A percentile compares a stretch with the other conserved stretches of the same genome.
Evolutionary conservation across 1,140 invertebrate genomes (phyloP).

Genomic region (Penaeus vannamei): DNA sequence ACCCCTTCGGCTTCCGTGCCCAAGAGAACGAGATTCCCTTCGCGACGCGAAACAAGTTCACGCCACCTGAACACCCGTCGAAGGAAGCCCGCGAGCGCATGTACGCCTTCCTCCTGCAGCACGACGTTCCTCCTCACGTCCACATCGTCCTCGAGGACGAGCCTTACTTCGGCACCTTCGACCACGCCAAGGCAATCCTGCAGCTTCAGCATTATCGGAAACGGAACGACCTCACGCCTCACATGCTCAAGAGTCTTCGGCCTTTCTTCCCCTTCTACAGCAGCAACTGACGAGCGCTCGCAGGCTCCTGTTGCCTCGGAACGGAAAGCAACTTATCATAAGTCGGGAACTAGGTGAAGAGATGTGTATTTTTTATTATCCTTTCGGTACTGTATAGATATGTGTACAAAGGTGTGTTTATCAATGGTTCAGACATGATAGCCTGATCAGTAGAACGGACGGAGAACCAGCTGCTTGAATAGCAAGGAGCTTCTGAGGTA

Average conservation of each 20-base stretch:
- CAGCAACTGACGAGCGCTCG: background rate
- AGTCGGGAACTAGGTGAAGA: no score
- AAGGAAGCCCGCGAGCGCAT: background rate
- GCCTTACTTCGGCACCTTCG: constrained; percentile 32
- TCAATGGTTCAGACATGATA: no score
- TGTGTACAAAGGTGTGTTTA: no score
- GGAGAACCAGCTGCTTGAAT: no score
- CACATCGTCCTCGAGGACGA: background rate
- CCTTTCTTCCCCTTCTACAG: constrained; percentile 54
- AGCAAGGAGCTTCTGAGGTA: no score
- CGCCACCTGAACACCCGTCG: background rate
- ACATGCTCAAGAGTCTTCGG: constrained; percentile 31
- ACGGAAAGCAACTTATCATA: no score
- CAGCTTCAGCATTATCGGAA: constrained; percentile 22
- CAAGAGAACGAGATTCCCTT: constrained; percentile 14
- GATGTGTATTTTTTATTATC: no score
- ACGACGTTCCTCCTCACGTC: constrained; percentile 4
- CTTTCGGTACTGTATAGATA: no score
- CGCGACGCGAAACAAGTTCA: constrained; percentile 9
- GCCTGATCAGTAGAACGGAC: no score
- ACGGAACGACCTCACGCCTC: background rate
- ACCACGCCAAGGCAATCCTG: constrained; percentile 43
- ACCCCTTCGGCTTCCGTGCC: no score
- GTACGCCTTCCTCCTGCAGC: background rate
- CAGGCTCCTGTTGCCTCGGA: no score